A percentile compares a stretch with the other conserved stretches of the same genome.
Evolutionary conservation across 2,888 invertebrate species (phyloP).

Genomic region (Drosophila prolongata): DNA sequence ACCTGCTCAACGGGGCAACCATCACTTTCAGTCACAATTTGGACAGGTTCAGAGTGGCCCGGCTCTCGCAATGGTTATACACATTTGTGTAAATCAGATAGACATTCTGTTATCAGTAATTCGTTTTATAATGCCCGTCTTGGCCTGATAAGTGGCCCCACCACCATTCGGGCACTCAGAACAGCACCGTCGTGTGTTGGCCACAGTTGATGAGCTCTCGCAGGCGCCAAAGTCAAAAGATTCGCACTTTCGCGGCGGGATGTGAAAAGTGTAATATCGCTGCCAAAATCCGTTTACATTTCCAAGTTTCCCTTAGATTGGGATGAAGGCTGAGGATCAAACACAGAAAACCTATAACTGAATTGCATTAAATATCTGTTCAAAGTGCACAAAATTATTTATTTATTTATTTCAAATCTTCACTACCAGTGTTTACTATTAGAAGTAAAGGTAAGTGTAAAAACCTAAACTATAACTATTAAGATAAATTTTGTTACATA

Average conservation of each 20-base stretch:
- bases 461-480: too few species aligned
- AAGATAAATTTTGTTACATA: too few species aligned
- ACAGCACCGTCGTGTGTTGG: slow-evolving; percentile 45
- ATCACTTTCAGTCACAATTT: slow-evolving; percentile 1
- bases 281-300: slow-evolving; percentile 6
- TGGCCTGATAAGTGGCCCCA: slow-evolving; percentile 59
- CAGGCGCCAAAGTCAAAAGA: slow-evolving; percentile 9
- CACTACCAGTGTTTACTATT: not conserved
- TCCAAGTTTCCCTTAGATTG: slow-evolving; percentile 35
- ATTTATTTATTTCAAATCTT: not conserved
- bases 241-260: slow-evolving; percentile 42
- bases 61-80: slow-evolving; percentile 25
- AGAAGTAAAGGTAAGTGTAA: slow-evolving; percentile 8
- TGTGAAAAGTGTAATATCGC: slow-evolving; percentile 44
- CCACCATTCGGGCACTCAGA: slow-evolving; percentile 35
- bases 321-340: slow-evolving; percentile 12
- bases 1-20: slow-evolving; percentile 38
- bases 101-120: slow-evolving; percentile 58
- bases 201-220: slow-evolving; percentile 52
- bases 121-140: slow-evolving; percentile 57
- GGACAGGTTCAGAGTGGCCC: slow-evolving; percentile 20
- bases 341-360: not conserved
- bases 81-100: slow-evolving; percentile 53
- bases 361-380: not conserved
- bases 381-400: not conserved